Evolutionary conservation across 1,140 invertebrate species (phyloP), one percentile per base, ranked within the genome.

Genomic region (Diachasma alloeum): DNA sequence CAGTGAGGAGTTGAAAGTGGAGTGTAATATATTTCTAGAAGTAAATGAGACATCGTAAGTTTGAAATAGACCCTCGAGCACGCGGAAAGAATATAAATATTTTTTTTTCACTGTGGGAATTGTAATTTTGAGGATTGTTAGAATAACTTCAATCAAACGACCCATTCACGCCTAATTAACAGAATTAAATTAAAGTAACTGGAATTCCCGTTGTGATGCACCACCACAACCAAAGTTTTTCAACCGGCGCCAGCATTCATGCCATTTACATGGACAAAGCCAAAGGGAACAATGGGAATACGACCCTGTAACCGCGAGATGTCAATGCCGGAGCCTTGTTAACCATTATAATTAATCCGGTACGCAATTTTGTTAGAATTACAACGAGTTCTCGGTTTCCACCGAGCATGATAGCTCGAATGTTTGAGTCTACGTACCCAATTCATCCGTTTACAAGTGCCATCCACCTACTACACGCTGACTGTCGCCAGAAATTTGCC

Each of bases 311-410:
- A 48, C 4, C 44, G 13, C 37, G 56, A 39, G 53, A 74, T 39
- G 17, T 36, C 63, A 74, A 42, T 42, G 48, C 59, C 37, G 22
- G 36, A 13, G 6, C 10, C 59, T 74, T 63, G 73, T 74, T 74
- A 74, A 67, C 59, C 22, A 39, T 68, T 74, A 67, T 67, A 74
- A 74, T 74, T 48, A 74, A 67, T 56, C 59, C 42, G 17, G 73
- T 56, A 67, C 46, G 67, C 11, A 59, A 74, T 67, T 67, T 67
- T 67, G 37, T 46, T 67, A 63, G 13, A 74, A 74, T 74, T 74
- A 74, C 73, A 74, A 36, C n/a, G 36, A 46, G 73, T 67, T 39
- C 24, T n/a, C n/a, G 46, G 19, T 24, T 22, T 26, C 36, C 42
- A 59, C 39, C 36, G 37, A 4, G n/a, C 36, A 24, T 72, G 11